Percentiles rank a stretch among this genome's conserved stretches.
Evolutionary conservation across 2,888 invertebrate genomes (phyloP).

Genomic region (Leucoma salicis): DNA sequence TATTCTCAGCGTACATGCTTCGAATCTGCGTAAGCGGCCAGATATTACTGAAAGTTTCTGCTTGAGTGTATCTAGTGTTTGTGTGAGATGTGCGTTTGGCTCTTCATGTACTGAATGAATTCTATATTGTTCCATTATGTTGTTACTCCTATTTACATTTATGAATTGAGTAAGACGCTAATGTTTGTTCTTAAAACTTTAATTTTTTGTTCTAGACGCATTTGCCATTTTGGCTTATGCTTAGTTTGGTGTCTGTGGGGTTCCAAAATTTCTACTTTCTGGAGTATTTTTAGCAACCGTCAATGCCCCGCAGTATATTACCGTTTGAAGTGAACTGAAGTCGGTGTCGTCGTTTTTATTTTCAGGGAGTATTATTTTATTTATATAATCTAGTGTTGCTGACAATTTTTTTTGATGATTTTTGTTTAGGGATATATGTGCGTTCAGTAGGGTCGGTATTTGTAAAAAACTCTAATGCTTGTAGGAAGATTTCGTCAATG

Average conservation of each 20-base stretch:
- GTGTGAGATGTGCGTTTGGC: not conserved
- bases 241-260: not conserved
- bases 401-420: constrained; percentile 1
- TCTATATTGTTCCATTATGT: not conserved
- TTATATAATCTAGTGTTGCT: not conserved
- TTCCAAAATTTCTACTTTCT: not conserved
- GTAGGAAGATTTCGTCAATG: not conserved
- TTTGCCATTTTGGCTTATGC: not conserved
- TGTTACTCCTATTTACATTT: not conserved
- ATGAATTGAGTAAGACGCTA: not conserved
- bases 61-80: constrained; percentile 6
- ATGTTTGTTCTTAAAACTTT: not conserved
- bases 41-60: constrained; percentile 9
- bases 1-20: not conserved
- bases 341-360: not conserved
- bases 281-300: not conserved
- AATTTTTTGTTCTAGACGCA: not conserved
- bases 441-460: not conserved
- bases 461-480: not conserved
- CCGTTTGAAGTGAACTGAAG: not conserved
- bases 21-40: no score
- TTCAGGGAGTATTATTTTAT: not conserved
- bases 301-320: not conserved
- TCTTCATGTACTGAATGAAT: not conserved
- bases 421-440: constrained; percentile 1